Base-by-base conservation (phyloP, 2,888 invertebrate species). In the Bellardia pandia region DNA sequence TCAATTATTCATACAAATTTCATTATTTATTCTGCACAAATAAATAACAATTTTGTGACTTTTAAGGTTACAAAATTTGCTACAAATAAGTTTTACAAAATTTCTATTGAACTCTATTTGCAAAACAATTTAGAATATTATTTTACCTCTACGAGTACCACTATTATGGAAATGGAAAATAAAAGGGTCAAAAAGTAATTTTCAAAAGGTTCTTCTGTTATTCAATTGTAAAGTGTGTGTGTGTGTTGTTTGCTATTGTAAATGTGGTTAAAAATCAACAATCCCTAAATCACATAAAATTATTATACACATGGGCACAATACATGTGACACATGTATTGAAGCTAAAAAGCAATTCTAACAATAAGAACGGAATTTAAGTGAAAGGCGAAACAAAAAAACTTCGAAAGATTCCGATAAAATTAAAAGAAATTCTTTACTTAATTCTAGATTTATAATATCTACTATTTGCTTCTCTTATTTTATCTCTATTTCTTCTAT, bases 1-100 rank as follows among this genome's bases (percentile, higher is more conserved):
- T 64, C 51, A 64, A 37, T 64, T 64, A 51, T 51, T 9, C 23
- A 3, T 37, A 51, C 62, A 64, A 45, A 42, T 45, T 76, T 33
- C 30, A 37, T 37, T 37, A 14, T 64, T 62, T 76, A 23, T 76
- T 64, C 48, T 76, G 75, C 75, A 51, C 23, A 77, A 77, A 77
- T 66, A 42, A 66, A 66, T 48, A 66, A 37, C 30, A 11, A 16
- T 4, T 53, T 53, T 53, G 62, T 11, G 42, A 62, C 33, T 0
- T 66, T 77, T 66, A 30, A 3, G 40, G 13, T 76, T 14, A 7
- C 3, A 51, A 48, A 51, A 13, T 76, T 64, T 7, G 53, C 45
- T 48, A 48, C 7, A 58, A 37, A 37, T 23, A 16, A 69, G 37
- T 51, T 51, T n/a, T 51, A n/a, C 4, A 2, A 37, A 40, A 68